Percentiles rank a stretch among this genome's conserved stretches.
phyloP scores from a whole-genome alignment of 2,888 invertebrate genomes.

The Mythimna impura region DNA sequence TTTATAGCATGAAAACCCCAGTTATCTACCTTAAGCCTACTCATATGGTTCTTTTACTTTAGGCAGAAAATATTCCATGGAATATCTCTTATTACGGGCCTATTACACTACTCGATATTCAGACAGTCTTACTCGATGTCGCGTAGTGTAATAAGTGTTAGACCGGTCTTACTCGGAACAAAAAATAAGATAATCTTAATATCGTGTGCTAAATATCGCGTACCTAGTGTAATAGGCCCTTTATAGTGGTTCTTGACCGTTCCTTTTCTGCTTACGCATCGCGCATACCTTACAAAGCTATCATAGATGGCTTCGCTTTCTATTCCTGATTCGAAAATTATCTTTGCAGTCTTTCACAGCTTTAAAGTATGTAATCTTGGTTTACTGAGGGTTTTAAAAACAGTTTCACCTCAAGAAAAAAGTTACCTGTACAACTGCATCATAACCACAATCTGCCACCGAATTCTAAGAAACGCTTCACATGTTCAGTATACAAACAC shows the following conservation, averaged over 20 bases:
- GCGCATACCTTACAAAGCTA: no score
- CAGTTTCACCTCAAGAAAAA: not conserved
- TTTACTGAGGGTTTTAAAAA: not conserved
- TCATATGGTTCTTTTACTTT: not conserved
- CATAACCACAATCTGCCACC: conserved; percentile 15
- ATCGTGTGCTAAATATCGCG: no score
- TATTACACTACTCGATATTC: no score
- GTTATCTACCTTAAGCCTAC: not conserved
- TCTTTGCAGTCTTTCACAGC: not conserved
- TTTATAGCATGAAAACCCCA: not conserved
- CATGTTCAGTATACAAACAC: conserved; percentile 38
- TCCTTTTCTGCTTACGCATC: not conserved
- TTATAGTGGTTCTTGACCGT: no score
- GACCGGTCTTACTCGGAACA: no score
- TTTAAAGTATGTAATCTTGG: not conserved
- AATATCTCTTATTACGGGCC: not conserved
- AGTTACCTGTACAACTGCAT: conserved; percentile 1
- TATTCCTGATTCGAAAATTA: not conserved
- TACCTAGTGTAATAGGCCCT: no score
- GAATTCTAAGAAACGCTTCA: conserved; percentile 10
- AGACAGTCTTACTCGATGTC: no score
- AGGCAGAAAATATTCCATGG: not conserved
- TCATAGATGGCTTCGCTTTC: not conserved
- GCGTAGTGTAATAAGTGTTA: no score
- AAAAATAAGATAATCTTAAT: no score